phyloP scores from a whole-genome alignment of 2,888 invertebrate species.

The Leptodirus hochenwartii region DNA sequence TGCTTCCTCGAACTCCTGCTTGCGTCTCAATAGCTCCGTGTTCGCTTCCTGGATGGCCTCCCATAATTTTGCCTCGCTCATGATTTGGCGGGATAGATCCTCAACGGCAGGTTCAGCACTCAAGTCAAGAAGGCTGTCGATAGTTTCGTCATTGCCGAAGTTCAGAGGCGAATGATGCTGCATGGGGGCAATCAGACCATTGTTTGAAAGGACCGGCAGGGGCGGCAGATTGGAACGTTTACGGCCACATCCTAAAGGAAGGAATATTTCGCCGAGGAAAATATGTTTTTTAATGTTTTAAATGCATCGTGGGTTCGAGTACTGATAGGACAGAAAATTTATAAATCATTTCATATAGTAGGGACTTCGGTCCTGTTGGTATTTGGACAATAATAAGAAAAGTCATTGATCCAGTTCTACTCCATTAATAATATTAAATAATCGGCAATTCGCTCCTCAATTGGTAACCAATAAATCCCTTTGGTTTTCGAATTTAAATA shows the following conservation, averaged over 20 bases:
- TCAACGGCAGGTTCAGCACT: constrained; percentile 52
- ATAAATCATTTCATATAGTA: too few species aligned
- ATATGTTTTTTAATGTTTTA: too few species aligned
- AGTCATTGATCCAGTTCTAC: too few species aligned
- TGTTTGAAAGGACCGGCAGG: constrained; percentile 23
- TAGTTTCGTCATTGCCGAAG: constrained; percentile 45
- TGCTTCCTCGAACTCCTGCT: constrained; percentile 29
- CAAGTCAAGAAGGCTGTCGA: constrained; percentile 45
- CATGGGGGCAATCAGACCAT: constrained; percentile 31
- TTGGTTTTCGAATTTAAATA: too few species aligned
- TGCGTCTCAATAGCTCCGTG: constrained; percentile 45
- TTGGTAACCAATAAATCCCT: too few species aligned
- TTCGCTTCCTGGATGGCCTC: constrained; percentile 66
- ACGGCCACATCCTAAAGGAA: constrained; percentile 46
- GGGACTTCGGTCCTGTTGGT: too few species aligned
- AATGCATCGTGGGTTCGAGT: too few species aligned
- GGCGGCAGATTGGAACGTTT: constrained; percentile 37
- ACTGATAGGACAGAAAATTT: too few species aligned
- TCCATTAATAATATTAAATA: too few species aligned
- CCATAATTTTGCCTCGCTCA: constrained; percentile 61
- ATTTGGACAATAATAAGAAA: too few species aligned
- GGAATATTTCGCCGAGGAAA: constrained; percentile 1
- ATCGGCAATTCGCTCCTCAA: too few species aligned
- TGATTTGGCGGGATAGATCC: constrained; percentile 58
- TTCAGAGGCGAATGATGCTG: constrained; percentile 5